These are phyloP conservation scores for Ptiloglossa arizonensis DNA, from an alignment of 1,140 invertebrate species.

Conservation along the genomic window DNA sequence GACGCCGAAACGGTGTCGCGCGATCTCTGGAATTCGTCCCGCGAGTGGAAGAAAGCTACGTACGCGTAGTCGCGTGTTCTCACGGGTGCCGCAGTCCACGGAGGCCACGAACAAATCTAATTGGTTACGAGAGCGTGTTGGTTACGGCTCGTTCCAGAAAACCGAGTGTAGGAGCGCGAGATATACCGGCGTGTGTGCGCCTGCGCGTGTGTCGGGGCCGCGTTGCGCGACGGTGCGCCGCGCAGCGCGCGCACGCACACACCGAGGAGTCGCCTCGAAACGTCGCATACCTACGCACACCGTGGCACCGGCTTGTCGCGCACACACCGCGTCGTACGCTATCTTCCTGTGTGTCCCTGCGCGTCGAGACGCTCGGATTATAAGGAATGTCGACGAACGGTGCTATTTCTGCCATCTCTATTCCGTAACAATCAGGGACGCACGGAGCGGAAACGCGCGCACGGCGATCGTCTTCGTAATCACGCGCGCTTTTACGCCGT, in stretches of 20 bases:
- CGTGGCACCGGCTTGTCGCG: constrained; percentile 1
- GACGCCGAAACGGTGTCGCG: not conserved
- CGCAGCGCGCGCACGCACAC: not conserved
- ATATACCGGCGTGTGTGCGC: not conserved
- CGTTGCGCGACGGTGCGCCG: not conserved
- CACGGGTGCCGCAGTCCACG: constrained; percentile 34
- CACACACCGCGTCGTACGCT: not conserved
- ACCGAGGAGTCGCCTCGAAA: not conserved
- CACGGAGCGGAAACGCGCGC: constrained; percentile 14
- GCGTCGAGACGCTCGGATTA: constrained; percentile 35
- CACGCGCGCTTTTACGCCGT: too few relatives aligned
- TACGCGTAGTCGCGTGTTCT: constrained; percentile 35
- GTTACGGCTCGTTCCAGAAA: constrained; percentile 41
- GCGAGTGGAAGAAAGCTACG: constrained; percentile 11
- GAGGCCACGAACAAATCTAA: constrained; percentile 41
- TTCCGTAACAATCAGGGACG: constrained; percentile 44
- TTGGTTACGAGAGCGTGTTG: constrained; percentile 34
- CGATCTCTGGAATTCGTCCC: constrained; percentile 12
- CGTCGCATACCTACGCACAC: constrained; percentile 24
- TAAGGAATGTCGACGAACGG: constrained; percentile 45
- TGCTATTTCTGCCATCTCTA: constrained; percentile 48
- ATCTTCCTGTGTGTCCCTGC: constrained; percentile 7
- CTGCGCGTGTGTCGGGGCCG: not conserved
- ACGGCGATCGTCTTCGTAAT: too few relatives aligned
- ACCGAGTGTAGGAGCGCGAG: constrained; percentile 4